These are phyloP conservation scores for Aporophyla nigra DNA, from an alignment of 2,888 invertebrate species.

Conservation along the genomic window DNA sequence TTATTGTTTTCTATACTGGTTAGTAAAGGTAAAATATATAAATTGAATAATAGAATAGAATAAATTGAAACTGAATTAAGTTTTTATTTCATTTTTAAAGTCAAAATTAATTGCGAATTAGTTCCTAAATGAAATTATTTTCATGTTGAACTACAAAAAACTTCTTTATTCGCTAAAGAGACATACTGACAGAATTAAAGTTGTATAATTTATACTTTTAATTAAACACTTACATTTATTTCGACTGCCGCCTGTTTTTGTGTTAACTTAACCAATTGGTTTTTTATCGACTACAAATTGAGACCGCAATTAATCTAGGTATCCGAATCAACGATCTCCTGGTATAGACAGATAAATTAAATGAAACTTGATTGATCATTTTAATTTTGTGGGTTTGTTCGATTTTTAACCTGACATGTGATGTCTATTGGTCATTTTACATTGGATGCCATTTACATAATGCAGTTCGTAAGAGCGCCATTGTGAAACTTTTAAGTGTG, in stretches of 20 bases:
- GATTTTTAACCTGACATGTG: constrained; percentile 4
- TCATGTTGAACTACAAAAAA: too few species aligned
- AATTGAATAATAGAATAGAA: too few species aligned
- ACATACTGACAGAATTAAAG: constrained; percentile 30
- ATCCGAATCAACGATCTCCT: constrained; percentile 26
- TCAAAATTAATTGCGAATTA: not conserved
- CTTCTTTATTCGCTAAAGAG: too few species aligned
- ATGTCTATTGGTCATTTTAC: not conserved
- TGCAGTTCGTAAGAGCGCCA: not conserved
- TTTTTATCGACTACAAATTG: constrained; percentile 61
- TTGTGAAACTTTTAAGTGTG: not conserved
- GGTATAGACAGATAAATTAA: constrained; percentile 26
- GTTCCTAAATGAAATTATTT: constrained; percentile 3
- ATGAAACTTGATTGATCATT: constrained; percentile 34
- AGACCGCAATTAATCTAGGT: constrained; percentile 52
- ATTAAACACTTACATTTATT: constrained; percentile 52
- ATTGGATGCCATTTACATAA: not conserved
- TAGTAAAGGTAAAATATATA: too few species aligned
- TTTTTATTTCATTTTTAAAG: not conserved
- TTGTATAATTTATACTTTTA: constrained; percentile 50
- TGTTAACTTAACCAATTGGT: constrained; percentile 59
- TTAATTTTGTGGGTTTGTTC: constrained; percentile 18
- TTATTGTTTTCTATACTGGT: too few species aligned
- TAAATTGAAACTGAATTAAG: not conserved
- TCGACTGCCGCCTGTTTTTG: constrained; percentile 46